These are phyloP conservation scores for Dasysyrphus tricinctus DNA, from an alignment of 2,888 invertebrate species.

Conservation along the genomic window DNA sequence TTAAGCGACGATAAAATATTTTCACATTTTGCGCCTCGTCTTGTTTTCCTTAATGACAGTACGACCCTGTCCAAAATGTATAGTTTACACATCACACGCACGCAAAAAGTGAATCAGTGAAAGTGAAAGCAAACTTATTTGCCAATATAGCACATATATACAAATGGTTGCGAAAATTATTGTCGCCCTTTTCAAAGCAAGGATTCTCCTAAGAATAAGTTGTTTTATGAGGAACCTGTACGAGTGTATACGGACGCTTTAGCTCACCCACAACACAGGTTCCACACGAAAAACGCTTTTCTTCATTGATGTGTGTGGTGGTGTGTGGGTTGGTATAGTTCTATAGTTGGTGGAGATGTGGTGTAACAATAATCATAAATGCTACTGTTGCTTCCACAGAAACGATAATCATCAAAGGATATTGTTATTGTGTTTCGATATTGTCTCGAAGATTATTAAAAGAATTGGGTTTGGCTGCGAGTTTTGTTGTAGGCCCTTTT, in stretches of 20 bases:
- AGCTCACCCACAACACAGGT: conserved; percentile 9
- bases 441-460: conserved; percentile 83
- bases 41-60: too few relatives aligned
- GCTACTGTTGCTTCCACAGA: conserved; percentile 78
- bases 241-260: neutral
- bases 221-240: conserved; percentile 69
- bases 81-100: conserved; percentile 32
- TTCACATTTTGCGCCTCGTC: neutral
- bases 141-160: conserved; percentile 60
- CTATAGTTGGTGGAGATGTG: conserved; percentile 62
- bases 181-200: conserved; percentile 64
- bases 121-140: conserved; percentile 63
- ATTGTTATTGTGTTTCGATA: conserved; percentile 83
- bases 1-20: too few relatives aligned
- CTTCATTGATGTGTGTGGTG: conserved; percentile 7
- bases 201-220: conserved; percentile 53
- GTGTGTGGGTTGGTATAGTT: conserved; percentile 34
- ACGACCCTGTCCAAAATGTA: neutral
- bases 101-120: conserved; percentile 50
- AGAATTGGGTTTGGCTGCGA: conserved; percentile 79
- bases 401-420: conserved; percentile 82
- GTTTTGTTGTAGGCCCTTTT: conserved; percentile 28
- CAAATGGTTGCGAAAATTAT: conserved; percentile 63
- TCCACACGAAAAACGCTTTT: conserved; percentile 9
- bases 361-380: conserved; percentile 80